Base-by-base conservation (phyloP, 2,888 invertebrate genomes). In the Morpho deidamia region DNA sequence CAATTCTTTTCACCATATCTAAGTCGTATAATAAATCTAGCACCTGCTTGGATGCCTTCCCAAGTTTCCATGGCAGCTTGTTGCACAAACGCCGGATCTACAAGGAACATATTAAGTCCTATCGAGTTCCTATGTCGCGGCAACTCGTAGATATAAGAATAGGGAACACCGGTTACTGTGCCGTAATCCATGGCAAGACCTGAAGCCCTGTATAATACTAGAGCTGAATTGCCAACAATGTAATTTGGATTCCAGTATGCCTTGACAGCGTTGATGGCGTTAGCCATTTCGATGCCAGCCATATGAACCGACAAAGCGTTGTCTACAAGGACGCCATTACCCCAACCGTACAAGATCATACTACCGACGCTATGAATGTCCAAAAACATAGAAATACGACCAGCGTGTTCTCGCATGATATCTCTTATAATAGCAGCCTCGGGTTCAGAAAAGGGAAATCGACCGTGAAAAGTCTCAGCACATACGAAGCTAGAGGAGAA, bases 111-210 rank as follows among this genome's bases (percentile, higher is more conserved):
- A 7, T 14, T 37, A 38, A 47, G 7, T 32, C 74, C 37, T 0
- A 65, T 61, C 1, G 74, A 76, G 4, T 69, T 65, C n/a, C 74
- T 67, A 37, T 92, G 90, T 50, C 90, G 91, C 0, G 94, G 93
- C 54, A 94, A 69, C 72, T 94, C 94, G 67, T 92, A 87, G 4
- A 93, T 93, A 59, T 92, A 93, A 0, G 92, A 71, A 9, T 93
- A 74, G 0, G 91, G 90, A 43, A 92, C 88, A 0, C 90, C 90
- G 7, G 82, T 78, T 1, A 68, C 88, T 65, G 91, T 91, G 0
- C 92, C 92, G 72, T 92, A 94, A 66, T 94, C 94, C 67, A 92
- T 92, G 63, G 93, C 90, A 32, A 92, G 91, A 14, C 94, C 94
- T 14, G 92, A 72, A 0, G 92, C 91, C 2, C 82, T 74, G 62